These are phyloP conservation scores for Puffinus mauretanicus DNA, from an alignment of 2,113 vertebrate species.

Conservation along the genomic window DNA sequence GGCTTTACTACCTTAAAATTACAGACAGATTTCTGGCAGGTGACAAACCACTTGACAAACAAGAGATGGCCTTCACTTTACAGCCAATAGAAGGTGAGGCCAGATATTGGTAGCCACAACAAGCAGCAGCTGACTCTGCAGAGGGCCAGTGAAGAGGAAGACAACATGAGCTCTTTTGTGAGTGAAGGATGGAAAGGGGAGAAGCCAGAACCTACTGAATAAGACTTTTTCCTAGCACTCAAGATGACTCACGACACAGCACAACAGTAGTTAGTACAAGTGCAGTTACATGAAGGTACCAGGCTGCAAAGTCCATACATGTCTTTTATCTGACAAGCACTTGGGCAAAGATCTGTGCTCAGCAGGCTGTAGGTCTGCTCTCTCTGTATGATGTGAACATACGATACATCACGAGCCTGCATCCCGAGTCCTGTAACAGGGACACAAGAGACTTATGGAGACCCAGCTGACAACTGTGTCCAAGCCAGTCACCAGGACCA, in stretches of 20 bases:
- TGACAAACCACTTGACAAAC: background rate
- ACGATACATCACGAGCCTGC: background rate
- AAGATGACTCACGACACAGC: background rate
- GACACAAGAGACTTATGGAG: fast-evolving
- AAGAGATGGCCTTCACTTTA: background rate
- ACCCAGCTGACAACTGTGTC: background rate
- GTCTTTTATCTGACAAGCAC: background rate
- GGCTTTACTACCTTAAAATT: background rate
- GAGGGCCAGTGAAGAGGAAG: background rate
- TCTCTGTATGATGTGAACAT: background rate
- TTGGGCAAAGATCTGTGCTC: background rate
- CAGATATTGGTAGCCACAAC: background rate
- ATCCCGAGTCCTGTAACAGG: background rate
- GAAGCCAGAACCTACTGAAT: background rate
- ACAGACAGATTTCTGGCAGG: background rate
- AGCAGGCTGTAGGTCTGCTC: background rate
- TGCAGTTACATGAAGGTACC: background rate
- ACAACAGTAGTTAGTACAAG: background rate
- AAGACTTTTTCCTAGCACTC: background rate
- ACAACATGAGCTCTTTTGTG: background rate
- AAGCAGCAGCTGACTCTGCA: background rate
- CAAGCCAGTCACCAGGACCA: background rate
- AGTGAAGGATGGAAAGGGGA: background rate
- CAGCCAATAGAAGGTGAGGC: background rate
- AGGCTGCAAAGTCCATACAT: background rate